A percentile compares a stretch with the other conserved stretches of the same genome.
These are phyloP conservation scores for Chelonus insularis DNA, from an alignment of 1,140 invertebrate species.

Conservation along the genomic window DNA sequence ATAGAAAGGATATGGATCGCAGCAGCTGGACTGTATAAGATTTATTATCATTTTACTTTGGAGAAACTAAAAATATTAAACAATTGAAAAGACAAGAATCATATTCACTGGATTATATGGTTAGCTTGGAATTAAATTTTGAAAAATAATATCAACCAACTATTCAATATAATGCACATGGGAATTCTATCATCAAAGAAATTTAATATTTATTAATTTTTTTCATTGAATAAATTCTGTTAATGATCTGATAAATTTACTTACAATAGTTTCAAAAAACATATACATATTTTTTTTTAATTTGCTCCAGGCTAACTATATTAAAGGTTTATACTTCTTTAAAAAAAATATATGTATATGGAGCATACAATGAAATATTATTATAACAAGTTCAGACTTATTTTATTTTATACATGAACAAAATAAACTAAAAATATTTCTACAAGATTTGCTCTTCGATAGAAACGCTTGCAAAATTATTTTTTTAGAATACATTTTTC, in stretches of 20 bases:
- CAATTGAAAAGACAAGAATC: background rate
- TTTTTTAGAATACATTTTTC: slow-evolving; percentile 52
- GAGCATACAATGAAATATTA: background rate
- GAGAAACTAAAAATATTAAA: background rate
- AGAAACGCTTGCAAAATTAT: slow-evolving; percentile 42
- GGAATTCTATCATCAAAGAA: too few species aligned
- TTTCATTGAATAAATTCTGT: too few species aligned
- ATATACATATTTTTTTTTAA: too few species aligned
- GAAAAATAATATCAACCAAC: too few species aligned
- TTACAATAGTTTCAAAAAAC: too few species aligned
- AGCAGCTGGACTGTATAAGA: background rate
- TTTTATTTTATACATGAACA: slow-evolving; percentile 54
- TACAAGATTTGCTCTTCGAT: slow-evolving; percentile 22
- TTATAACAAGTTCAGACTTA: too few species aligned
- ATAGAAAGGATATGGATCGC: background rate
- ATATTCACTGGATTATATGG: too few species aligned
- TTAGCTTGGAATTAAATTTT: too few species aligned
- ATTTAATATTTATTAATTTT: too few species aligned
- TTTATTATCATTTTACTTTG: background rate
- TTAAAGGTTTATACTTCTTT: background rate
- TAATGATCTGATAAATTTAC: too few species aligned
- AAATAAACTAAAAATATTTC: slow-evolving; percentile 46
- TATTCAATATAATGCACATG: too few species aligned
- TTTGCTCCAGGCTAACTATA: too few species aligned
- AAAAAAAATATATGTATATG: background rate